Conservation (phyloP, 2,888 invertebrate genomes). For the Zygogramma bicolorata region DNA sequence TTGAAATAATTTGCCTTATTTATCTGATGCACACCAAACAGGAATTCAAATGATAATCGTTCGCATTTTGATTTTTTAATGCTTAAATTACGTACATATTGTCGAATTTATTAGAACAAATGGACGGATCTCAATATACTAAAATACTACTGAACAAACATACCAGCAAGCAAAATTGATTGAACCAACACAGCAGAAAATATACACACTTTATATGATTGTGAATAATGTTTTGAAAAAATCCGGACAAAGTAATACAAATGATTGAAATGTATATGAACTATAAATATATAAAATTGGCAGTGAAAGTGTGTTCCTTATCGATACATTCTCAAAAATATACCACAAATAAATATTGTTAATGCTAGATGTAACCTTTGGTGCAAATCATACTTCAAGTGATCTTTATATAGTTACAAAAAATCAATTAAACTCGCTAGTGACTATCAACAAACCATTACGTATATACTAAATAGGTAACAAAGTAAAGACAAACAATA, state of each 20-base stretch:
- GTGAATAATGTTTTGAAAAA: background rate
- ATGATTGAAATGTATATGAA: background rate
- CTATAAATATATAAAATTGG: slow-evolving; percentile 36
- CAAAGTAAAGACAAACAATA: slow-evolving; percentile 6
- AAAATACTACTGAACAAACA: background rate
- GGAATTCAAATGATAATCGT: background rate
- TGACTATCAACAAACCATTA: background rate
- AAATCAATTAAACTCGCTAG: background rate
- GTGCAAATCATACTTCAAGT: slow-evolving; percentile 14
- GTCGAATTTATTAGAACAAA: background rate
- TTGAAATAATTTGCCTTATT: no score
- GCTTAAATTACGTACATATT: background rate
- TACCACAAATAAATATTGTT: slow-evolving; percentile 19
- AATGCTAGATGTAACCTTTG: slow-evolving; percentile 12
- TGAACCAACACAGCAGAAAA: background rate
- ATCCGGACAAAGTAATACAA: background rate
- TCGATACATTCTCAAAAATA: slow-evolving; percentile 11
- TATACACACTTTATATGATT: background rate
- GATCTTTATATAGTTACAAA: background rate
- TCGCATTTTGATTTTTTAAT: background rate
- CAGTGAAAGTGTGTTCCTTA: slow-evolving; percentile 28
- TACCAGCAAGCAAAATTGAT: background rate
- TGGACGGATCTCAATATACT: background rate
- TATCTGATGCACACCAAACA: background rate
- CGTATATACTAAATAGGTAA: background rate